Evolutionary conservation across 2,888 invertebrate species (phyloP).

Genomic region (Pimpla rufipes): DNA sequence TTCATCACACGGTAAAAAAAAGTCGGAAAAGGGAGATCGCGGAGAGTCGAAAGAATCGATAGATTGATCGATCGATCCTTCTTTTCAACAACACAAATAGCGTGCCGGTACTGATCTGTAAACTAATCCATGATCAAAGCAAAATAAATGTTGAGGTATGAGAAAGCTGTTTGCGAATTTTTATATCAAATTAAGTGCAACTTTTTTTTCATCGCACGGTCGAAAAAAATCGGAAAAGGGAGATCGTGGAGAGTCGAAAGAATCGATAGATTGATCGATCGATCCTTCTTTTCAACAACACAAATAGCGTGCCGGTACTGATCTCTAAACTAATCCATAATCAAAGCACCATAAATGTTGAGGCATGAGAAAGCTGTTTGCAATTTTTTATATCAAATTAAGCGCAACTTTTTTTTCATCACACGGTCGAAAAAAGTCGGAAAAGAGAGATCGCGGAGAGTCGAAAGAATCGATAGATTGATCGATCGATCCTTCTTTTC

Average conservation of each 20-base stretch:
- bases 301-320: background rate
- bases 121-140: slow-evolving; percentile 43
- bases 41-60: slow-evolving; percentile 54
- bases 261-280: slow-evolving; percentile 50
- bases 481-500: background rate
- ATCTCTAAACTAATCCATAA: slow-evolving; percentile 49
- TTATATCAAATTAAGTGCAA: too few species aligned
- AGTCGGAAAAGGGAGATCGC: slow-evolving; percentile 3
- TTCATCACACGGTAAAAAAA: too few species aligned
- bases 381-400: too few species aligned
- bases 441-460: background rate
- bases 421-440: background rate
- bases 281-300: background rate
- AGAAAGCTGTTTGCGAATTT: too few species aligned
- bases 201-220: background rate
- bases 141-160: too few species aligned
- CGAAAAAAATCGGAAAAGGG: slow-evolving; percentile 6
- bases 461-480: slow-evolving; percentile 50
- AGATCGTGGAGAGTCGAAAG: background rate
- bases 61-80: slow-evolving; percentile 10
- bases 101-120: background rate
- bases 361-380: too few species aligned
- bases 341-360: background rate
- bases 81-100: background rate
- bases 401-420: background rate